phyloP scores from a whole-genome alignment of 2,888 invertebrate genomes.

The Andrena dorsata region DNA sequence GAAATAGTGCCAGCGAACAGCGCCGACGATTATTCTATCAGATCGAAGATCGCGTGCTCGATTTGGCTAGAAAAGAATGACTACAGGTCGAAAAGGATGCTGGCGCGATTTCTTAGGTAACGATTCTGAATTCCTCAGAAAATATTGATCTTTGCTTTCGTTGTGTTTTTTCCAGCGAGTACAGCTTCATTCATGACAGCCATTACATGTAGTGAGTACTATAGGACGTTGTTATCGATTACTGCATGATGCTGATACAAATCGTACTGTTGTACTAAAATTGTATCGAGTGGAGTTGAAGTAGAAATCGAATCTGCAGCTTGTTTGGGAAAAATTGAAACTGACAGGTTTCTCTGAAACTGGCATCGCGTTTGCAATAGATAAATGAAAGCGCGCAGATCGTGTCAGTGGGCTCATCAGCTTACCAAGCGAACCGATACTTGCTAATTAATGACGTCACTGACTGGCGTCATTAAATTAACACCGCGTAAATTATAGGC shows the following conservation, averaged over 20 bases:
- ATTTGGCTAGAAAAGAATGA: slow-evolving; percentile 68
- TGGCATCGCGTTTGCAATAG: too few species aligned
- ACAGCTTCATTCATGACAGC: slow-evolving; percentile 85
- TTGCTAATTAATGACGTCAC: not conserved
- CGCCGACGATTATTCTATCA: slow-evolving; percentile 61
- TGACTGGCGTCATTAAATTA: not conserved
- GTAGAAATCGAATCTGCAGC: too few species aligned
- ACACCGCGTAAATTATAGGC: not conserved
- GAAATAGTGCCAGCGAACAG: slow-evolving; percentile 23
- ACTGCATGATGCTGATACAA: slow-evolving; percentile 44
- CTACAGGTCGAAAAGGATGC: slow-evolving; percentile 51
- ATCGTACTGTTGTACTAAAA: too few species aligned
- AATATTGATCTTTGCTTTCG: slow-evolving; percentile 7
- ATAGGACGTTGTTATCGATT: slow-evolving; percentile 56
- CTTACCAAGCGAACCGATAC: not conserved
- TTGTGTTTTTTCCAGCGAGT: slow-evolving; percentile 81
- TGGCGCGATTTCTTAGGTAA: slow-evolving; percentile 76
- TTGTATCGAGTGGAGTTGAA: too few species aligned
- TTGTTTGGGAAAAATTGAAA: too few species aligned
- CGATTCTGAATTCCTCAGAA: not conserved
- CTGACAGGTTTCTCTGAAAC: too few species aligned
- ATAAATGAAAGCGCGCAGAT: too few species aligned
- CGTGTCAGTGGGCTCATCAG: too few species aligned
- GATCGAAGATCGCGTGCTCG: slow-evolving; percentile 66
- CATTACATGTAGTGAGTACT: slow-evolving; percentile 85